Evolutionary conservation across 2,888 invertebrate species (phyloP), one percentile per base, ranked within the genome.

Genomic region (Zonitis immaculata): DNA sequence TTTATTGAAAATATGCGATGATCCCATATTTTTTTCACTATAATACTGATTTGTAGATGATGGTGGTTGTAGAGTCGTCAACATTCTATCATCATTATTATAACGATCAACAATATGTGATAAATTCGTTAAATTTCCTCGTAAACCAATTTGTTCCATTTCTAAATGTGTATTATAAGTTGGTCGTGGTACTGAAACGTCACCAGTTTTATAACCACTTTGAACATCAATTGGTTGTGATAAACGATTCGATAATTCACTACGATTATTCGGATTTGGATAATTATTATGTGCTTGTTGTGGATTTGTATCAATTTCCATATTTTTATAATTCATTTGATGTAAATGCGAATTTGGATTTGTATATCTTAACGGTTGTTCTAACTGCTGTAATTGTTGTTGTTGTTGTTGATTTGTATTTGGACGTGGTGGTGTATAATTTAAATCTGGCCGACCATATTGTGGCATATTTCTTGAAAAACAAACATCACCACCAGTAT

Each of bases 21-120:
- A 53, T 9, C 68, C 52, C 35, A 73, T 50, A 20, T 66, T 67
- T 60, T 76, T 76, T 48, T 77, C 76, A 1, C 64, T 58, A 58
- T 76, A 77, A 49, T 80, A 75, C 14, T 56, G 56, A 43, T 44
- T 43, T 7, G 49, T 30, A 20, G 51, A n/a, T n/a, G 79, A 68
- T 20, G 76, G 68, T 45, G 76, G 71, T 47, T 80, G 77, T 62
- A 81, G 77, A 43, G 77, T 76, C 1, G 79, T 73, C 60, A 82
- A 72, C 69, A 81, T 79, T 56, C 81, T 74, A 60, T 83, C 82
- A 44, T 83, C 82, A 58, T 78, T 79, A 48, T 57, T 58, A 70
- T 66, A 80, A 42, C 83, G 73, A 63, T 84, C 84, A 43, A 83
- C 76, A 72, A 84, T 82, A 71, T 83, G 83, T 11, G 82, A 80